Percentiles rank a stretch among this genome's conserved stretches.
Evolutionary conservation across 2,888 invertebrate species (phyloP).

Genomic region (Tachina grossa): DNA sequence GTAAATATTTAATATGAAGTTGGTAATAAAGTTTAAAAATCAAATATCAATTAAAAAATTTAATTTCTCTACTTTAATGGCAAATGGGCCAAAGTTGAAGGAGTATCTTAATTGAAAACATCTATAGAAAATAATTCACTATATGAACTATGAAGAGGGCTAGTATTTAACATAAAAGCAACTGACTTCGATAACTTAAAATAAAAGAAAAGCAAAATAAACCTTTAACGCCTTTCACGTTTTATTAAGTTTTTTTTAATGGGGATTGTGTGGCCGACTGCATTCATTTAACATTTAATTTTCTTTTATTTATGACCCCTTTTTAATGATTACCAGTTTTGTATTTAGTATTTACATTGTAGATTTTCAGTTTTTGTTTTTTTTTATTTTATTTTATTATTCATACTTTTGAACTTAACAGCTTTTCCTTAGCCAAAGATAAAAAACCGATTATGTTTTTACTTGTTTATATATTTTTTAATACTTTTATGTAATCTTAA

Average conservation of each 20-base stretch:
- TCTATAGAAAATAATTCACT: too few species aligned
- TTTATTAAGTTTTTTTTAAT: background rate
- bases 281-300: conserved; percentile 15
- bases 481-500: conserved; percentile 1
- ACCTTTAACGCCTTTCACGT: background rate
- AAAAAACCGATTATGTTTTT: conserved; percentile 7
- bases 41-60: too few species aligned
- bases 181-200: background rate
- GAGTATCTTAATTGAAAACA: too few species aligned
- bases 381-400: background rate
- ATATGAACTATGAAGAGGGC: background rate
- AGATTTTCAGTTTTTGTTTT: background rate
- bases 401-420: conserved; percentile 45
- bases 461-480: conserved; percentile 2
- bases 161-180: background rate
- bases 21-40: too few species aligned
- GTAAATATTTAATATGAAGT: too few species aligned
- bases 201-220: background rate
- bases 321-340: conserved; percentile 20
- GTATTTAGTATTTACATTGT: background rate
- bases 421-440: conserved; percentile 15
- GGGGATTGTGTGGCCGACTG: background rate
- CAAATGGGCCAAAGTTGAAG: too few species aligned
- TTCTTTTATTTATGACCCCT: conserved; percentile 15
- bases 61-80: too few species aligned